A percentile compares a stretch with the other conserved stretches of the same genome.
Evolutionary conservation across 2,888 invertebrate species (phyloP).

Genomic region (Encarsia formosa): DNA sequence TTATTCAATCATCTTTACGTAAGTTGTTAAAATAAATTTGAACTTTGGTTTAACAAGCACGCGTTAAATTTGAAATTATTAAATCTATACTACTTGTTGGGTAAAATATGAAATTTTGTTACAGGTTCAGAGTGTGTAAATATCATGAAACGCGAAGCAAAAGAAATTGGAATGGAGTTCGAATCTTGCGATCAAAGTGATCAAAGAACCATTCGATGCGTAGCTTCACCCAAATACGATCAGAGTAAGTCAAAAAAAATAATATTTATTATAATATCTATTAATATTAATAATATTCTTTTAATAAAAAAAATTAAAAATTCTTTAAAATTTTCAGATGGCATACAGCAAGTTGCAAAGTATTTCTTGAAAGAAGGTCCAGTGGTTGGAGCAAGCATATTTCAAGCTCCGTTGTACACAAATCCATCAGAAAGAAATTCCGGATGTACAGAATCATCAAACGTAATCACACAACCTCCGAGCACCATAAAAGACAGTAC

Average conservation of each 20-base stretch:
- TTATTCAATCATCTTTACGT: too few species aligned
- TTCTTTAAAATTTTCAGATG: conserved; percentile 29
- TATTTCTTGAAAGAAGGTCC: conserved; percentile 41
- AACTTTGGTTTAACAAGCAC: too few species aligned
- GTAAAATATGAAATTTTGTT: too few species aligned
- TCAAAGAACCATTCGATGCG: conserved; percentile 20
- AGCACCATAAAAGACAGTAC: neutral
- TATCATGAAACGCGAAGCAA: conserved; percentile 28
- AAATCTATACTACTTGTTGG: too few species aligned
- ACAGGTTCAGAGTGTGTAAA: conserved; percentile 29
- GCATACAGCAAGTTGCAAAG: conserved; percentile 37
- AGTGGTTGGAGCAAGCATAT: conserved; percentile 22
- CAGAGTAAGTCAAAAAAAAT: conserved; percentile 1
- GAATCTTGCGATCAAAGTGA: conserved; percentile 16
- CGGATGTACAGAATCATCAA: conserved; percentile 1
- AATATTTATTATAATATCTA: too few species aligned
- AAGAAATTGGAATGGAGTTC: conserved; percentile 23
- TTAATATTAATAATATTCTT: too few species aligned
- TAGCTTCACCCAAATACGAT: conserved; percentile 11
- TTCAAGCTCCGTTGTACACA: conserved; percentile 12
- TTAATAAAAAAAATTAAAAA: neutral
- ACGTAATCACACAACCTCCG: neutral
- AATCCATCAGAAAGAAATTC: neutral
- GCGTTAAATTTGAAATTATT: too few species aligned
- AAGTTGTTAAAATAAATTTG: too few species aligned